Evolutionary conservation across 1,140 invertebrate species (phyloP), one percentile per base, ranked within the genome.

Genomic region (Hyphantria cunea): DNA sequence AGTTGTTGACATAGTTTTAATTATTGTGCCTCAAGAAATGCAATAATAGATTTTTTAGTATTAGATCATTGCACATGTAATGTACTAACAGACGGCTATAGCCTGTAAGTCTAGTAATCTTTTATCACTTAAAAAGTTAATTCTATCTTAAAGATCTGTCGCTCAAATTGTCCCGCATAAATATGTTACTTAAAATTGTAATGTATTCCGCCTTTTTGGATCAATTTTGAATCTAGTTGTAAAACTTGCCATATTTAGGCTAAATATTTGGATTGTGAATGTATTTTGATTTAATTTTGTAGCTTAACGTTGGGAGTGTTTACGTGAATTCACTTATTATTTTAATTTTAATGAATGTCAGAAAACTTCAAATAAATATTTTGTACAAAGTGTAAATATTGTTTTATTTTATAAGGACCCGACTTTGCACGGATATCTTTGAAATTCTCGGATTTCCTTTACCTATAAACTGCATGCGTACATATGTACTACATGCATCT

Each of bases 361-460:
- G 31, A 47, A 34, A 45, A 45, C 48, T 17, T 44, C 12, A 44
- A 58, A 49, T 58, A 58, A 58, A 58, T 45, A 48, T 58, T 58
- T 58, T 58, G 55, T 58, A 58, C 45, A 58, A 58, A 58, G 53
- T 56, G 53, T 56, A 56, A 55, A 45, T 45, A 8, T n/a, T 34
- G 0, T 53, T 42, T 55, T 44, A 44, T 54, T 54, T 42, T 0
- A 48, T n/a, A n/a, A n/a, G n/a, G n/a, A n/a, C n/a, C n/a, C n/a
- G n/a, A n/a, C n/a, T n/a, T n/a, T n/a, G n/a, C n/a, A n/a, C n/a
- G n/a, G n/a, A n/a, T n/a, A n/a, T n/a, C n/a, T n/a, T n/a, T n/a
- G n/a, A n/a, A n/a, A n/a, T n/a, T n/a, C n/a, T n/a, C n/a, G n/a
- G n/a, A n/a, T n/a, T n/a, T n/a, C n/a, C n/a, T n/a, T n/a, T n/a